phyloP scores from a whole-genome alignment of 30 jellyfish, hydroid and myxozoan species.

The Aurelia aurita complex sp. Pacific region DNA sequence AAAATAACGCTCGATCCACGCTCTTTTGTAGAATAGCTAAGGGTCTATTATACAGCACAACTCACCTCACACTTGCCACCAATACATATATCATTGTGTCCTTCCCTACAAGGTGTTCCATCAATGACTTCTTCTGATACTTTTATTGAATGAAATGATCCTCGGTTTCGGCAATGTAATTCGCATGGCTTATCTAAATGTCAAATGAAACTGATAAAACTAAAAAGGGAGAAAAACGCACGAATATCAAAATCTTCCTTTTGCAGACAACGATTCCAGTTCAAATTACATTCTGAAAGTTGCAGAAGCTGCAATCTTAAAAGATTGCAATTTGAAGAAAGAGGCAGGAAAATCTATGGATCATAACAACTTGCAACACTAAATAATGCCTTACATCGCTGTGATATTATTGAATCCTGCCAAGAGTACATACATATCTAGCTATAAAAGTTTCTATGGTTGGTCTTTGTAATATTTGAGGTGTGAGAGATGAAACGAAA shows the following conservation, averaged over 20 bases:
- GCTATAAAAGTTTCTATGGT: background rate
- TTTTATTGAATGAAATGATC: constrained; percentile 75
- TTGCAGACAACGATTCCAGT: no score
- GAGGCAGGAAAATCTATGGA: no score
- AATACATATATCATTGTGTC: constrained; percentile 81
- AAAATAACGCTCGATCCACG: no score
- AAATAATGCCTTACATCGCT: background rate
- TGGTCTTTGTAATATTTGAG: no score
- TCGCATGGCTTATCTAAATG: constrained; percentile 78
- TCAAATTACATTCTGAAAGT: no score
- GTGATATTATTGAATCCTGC: background rate
- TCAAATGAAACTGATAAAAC: background rate
- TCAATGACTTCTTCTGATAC: constrained; percentile 81
- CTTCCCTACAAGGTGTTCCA: constrained; percentile 87
- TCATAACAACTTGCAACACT: no score
- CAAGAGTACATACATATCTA: background rate
- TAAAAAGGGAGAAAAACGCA: no score
- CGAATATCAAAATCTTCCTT: no score
- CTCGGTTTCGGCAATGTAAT: constrained; percentile 68
- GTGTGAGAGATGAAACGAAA: no score
- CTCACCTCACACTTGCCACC: constrained; percentile 85
- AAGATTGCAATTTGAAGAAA: no score
- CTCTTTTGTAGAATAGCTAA: no score
- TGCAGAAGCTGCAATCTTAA: no score
- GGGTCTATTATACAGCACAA: background rate